Base-by-base conservation (phyloP, 1,140 invertebrate species). In the Brachionus calyciflorus region DNA sequence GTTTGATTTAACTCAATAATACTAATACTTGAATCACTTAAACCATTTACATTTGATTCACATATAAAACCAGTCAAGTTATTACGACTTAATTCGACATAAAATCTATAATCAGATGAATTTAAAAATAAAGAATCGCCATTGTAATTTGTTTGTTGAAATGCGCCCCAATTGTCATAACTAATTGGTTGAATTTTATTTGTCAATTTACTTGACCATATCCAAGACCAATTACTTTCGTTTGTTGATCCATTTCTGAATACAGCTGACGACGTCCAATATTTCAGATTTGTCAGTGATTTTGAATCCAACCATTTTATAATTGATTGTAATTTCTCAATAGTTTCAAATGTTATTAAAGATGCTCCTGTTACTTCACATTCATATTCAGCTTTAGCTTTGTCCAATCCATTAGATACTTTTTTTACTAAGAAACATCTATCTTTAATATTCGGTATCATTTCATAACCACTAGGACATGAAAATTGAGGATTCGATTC, bases 61-160 rank as follows among this genome's bases (percentile, higher is more conserved):
- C 55, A 60, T 14, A 60, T 60, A 60, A 60, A 60, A 19, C 55
- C 55, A 7, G 55, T 60, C 55, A 60, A 60, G 37, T 60, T 60
- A 10, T n/a, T 60, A 7, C n/a, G n/a, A 60, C 55, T 60, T 19
- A 60, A 19, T 12, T 37, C 17, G 0, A 60, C 55, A 60, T 60
- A 60, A 60, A 60, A 60, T 60, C 55, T 60, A 3, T 60, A 10
- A 2, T 60, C 55, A 9, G 1, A 1, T 33, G 30, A 33, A 19
- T 60, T 30, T 2, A 60, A 37, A 37, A 33, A 60, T 6, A 60
- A 17, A 2, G 55, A 60, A 37, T 60, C 55, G 10, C 55, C 55
- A 37, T 14, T 60, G 28, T 33, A 60, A 21, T 60, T 60, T 60
- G 33, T 60, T 37, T 60, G 12, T 21, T 60, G 55, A 19, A 60